Evolutionary conservation across 2,888 invertebrate species (phyloP).

Genomic region (Synergus itoensis): DNA sequence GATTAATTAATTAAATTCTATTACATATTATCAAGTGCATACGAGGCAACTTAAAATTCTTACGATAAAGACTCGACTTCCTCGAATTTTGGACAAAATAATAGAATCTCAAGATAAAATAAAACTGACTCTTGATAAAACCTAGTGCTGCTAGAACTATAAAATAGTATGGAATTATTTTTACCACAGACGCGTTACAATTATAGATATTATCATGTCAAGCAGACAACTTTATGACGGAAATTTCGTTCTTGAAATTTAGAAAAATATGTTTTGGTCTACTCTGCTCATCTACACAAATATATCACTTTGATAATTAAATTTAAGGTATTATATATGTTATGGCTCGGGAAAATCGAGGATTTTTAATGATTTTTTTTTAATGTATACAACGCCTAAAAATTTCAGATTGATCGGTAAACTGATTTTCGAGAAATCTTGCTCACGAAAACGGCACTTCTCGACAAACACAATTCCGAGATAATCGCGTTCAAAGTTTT

Average conservation of each 20-base stretch:
- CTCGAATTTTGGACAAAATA: constrained; percentile 46
- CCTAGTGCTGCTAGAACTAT: constrained; percentile 43
- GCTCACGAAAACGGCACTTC: no score
- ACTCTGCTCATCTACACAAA: constrained; percentile 68
- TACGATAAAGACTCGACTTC: constrained; percentile 44
- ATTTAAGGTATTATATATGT: constrained; percentile 47
- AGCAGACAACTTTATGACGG: constrained; percentile 53
- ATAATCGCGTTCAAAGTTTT: no score
- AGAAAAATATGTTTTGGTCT: constrained; percentile 68
- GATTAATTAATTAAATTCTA: constrained; percentile 20
- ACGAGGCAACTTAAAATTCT: constrained; percentile 15
- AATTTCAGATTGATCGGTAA: no score
- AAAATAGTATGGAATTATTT: constrained; percentile 35
- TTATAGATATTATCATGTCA: constrained; percentile 26
- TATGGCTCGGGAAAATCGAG: background rate
- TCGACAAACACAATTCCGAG: no score
- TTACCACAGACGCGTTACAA: constrained; percentile 40
- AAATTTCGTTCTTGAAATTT: constrained; percentile 57
- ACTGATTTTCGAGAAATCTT: no score
- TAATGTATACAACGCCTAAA: no score
- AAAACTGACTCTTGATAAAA: constrained; percentile 47
- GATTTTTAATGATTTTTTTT: background rate
- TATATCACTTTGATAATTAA: constrained; percentile 69
- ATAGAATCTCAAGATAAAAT: constrained; percentile 48
- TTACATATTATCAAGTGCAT: constrained; percentile 9